Evolutionary conservation across 2,113 vertebrate genomes (phyloP).

Genomic region (Scophthalmus maximus): DNA sequence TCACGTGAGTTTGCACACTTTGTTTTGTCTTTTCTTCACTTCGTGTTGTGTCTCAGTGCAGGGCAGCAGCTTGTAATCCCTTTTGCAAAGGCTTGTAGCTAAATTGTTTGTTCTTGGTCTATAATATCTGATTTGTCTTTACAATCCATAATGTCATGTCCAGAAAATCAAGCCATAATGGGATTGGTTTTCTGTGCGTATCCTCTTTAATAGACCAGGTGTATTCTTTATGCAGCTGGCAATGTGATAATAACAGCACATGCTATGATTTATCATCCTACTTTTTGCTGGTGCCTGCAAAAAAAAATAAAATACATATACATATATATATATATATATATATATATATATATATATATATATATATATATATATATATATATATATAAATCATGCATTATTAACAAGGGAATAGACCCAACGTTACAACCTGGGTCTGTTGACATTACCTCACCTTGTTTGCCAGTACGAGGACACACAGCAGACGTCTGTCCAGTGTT

Average conservation of each 20-base stretch:
- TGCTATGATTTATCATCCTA: too few relatives aligned
- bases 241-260: too few relatives aligned
- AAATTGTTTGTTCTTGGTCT: not conserved
- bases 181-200: too few relatives aligned
- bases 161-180: too few relatives aligned
- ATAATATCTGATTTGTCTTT: not conserved
- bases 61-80: not conserved
- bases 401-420: not conserved
- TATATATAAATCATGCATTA: too few relatives aligned
- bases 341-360: too few relatives aligned
- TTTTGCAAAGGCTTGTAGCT: too few relatives aligned
- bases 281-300: not conserved
- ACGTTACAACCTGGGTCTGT: conserved; percentile 38
- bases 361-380: too few relatives aligned
- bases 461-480: conserved; percentile 24
- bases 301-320: too few relatives aligned
- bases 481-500: conserved; percentile 30
- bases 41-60: conserved; percentile 2
- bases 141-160: too few relatives aligned
- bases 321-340: not conserved
- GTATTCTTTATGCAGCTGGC: too few relatives aligned
- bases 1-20: conserved; percentile 78
- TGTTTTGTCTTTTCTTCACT: conserved; percentile 37
- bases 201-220: too few relatives aligned
- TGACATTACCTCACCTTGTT: conserved; percentile 72